These are phyloP conservation scores for Sycophila texana DNA, from an alignment of 2,888 invertebrate genomes.

Conservation along the genomic window DNA sequence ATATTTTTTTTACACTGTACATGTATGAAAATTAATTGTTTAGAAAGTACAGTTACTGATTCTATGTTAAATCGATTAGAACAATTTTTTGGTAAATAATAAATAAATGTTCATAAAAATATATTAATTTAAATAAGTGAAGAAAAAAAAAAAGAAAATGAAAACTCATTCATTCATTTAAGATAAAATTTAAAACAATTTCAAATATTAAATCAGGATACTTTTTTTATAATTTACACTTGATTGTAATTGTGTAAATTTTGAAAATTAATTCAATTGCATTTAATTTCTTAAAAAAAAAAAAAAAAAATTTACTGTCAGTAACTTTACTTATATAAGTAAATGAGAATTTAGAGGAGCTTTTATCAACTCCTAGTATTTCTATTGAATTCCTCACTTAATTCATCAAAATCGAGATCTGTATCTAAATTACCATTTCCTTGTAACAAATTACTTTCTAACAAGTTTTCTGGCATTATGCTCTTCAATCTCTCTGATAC, in stretches of 20 bases:
- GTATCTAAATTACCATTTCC: constrained; percentile 68
- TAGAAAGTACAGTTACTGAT: constrained; percentile 40
- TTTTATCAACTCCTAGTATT: constrained; percentile 71
- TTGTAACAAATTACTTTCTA: constrained; percentile 68
- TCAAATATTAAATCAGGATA: neutral
- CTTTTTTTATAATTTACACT: neutral
- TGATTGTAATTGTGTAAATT: neutral
- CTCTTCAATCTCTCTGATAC: constrained; percentile 71
- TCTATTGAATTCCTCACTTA: constrained; percentile 72
- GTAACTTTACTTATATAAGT: constrained; percentile 40
- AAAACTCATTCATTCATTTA: neutral
- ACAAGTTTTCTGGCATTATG: constrained; percentile 70
- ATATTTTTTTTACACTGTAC: constrained; percentile 50
- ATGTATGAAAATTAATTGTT: constrained; percentile 29
- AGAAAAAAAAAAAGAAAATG: neutral
- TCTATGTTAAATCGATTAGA: neutral
- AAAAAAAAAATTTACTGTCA: constrained; percentile 23
- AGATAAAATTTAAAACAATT: neutral
- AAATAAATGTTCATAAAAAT: too few species aligned
- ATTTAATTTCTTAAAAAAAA: neutral
- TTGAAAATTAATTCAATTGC: neutral
- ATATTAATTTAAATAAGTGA: neutral
- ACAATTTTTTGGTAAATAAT: neutral
- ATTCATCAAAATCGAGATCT: constrained; percentile 72
- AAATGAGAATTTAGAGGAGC: constrained; percentile 6